Evolutionary conservation across 2,888 invertebrate genomes (phyloP).

Genomic region (Agrochola litura): DNA sequence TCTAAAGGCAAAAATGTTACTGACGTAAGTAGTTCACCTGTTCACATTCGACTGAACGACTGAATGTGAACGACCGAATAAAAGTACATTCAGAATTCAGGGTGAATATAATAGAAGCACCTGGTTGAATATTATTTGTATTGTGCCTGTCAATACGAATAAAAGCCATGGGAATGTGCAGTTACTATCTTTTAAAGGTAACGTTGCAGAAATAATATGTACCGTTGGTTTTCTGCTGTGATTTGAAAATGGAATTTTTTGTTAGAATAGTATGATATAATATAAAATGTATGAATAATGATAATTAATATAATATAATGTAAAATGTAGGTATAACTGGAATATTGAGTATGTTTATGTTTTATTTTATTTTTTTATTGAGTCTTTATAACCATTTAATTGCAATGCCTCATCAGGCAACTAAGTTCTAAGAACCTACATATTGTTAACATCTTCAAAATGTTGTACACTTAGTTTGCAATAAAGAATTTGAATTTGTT

Average conservation of each 20-base stretch:
- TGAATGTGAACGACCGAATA: constrained; percentile 35
- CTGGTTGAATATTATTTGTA: constrained; percentile 59
- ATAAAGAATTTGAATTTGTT: too few relatives aligned
- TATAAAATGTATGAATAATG: too few relatives aligned
- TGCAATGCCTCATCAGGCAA: too few relatives aligned
- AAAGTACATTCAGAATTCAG: constrained; percentile 34
- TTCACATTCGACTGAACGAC: constrained; percentile 27
- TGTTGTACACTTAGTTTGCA: too few relatives aligned
- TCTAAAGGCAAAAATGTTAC: constrained; percentile 28
- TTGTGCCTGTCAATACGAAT: constrained; percentile 55
- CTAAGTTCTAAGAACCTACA: too few relatives aligned
- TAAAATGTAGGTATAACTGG: too few relatives aligned
- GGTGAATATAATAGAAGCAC: constrained; percentile 55
- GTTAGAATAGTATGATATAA: too few relatives aligned
- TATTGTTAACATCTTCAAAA: too few relatives aligned
- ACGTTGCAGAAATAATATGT: constrained; percentile 28
- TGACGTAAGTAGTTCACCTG: constrained; percentile 34
- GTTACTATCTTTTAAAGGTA: not conserved
- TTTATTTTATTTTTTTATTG: too few relatives aligned
- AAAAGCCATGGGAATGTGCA: constrained; percentile 32
- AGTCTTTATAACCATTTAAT: too few relatives aligned
- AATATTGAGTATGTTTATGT: too few relatives aligned
- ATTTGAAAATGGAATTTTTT: constrained; percentile 28
- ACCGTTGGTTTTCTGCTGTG: not conserved
- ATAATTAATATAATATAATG: too few relatives aligned